Conservation (phyloP, 2,797 vertebrate genomes). For the Phoebastria nigripes region DNA sequence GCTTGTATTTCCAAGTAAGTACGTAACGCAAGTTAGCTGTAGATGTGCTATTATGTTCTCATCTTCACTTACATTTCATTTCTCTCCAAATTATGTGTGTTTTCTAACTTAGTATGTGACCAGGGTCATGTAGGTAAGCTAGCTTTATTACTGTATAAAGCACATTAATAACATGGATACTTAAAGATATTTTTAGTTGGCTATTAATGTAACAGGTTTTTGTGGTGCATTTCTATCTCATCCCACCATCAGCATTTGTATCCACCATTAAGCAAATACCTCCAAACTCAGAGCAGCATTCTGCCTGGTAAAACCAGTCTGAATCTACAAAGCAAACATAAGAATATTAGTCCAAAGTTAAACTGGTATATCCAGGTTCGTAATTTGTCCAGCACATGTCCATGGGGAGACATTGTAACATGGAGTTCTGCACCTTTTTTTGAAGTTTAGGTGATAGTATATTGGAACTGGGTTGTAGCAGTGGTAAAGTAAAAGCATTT, state of each 20-base stretch:
- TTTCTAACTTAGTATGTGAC: background rate
- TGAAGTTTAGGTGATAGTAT: background rate
- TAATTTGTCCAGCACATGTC: background rate
- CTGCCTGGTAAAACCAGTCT: background rate
- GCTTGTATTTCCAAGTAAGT: background rate
- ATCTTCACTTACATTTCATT: background rate
- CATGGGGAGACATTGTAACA: background rate
- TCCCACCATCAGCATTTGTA: background rate
- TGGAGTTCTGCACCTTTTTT: background rate
- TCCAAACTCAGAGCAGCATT: background rate
- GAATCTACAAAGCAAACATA: background rate
- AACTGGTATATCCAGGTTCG: background rate
- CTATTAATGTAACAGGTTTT: background rate
- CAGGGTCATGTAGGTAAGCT: background rate
- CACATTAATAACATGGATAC: background rate
- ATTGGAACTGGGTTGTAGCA: background rate
- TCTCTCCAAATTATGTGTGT: background rate
- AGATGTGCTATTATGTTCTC: background rate
- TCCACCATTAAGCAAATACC: background rate
- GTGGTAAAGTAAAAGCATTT: background rate
- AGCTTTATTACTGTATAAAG: background rate
- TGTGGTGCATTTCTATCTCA: background rate
- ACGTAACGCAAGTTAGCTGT: background rate
- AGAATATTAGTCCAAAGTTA: background rate
- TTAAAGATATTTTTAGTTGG: background rate